Evolutionary conservation across 2,888 invertebrate species (phyloP).

Genomic region (Gastrophysa polygoni): DNA sequence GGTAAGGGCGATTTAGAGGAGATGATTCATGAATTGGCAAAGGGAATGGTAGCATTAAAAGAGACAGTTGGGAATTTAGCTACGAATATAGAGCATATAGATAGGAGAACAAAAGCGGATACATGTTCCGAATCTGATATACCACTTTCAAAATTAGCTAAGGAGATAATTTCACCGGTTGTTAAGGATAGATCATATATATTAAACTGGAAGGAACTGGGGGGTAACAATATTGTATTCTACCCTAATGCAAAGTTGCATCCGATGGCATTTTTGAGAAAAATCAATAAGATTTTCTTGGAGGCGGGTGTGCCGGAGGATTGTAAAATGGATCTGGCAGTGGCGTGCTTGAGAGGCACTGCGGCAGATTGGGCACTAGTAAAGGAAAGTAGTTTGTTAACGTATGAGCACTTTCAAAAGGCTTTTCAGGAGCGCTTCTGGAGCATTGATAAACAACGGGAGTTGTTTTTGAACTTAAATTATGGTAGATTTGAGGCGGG

Average conservation of each 20-base stretch:
- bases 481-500: too few species aligned
- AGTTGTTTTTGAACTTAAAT: too few species aligned
- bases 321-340: neutral
- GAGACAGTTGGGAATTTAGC: neutral
- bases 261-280: neutral
- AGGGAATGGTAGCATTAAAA: neutral
- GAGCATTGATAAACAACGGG: too few species aligned
- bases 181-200: neutral
- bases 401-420: neutral
- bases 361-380: neutral
- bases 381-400: neutral
- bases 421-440: neutral
- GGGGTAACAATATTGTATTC: neutral
- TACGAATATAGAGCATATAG: neutral
- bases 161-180: neutral
- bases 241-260: neutral
- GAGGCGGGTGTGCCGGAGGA: too few species aligned
- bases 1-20: neutral
- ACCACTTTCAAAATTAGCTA: too few species aligned
- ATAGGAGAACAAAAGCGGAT: neutral
- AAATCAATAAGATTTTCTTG: too few species aligned
- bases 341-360: neutral
- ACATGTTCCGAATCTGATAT: too few species aligned
- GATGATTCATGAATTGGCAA: neutral
- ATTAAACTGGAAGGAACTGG: neutral